Evolutionary conservation across 2,113 vertebrate genomes (phyloP).

Genomic region (Myrmecophaga tridactyla): DNA sequence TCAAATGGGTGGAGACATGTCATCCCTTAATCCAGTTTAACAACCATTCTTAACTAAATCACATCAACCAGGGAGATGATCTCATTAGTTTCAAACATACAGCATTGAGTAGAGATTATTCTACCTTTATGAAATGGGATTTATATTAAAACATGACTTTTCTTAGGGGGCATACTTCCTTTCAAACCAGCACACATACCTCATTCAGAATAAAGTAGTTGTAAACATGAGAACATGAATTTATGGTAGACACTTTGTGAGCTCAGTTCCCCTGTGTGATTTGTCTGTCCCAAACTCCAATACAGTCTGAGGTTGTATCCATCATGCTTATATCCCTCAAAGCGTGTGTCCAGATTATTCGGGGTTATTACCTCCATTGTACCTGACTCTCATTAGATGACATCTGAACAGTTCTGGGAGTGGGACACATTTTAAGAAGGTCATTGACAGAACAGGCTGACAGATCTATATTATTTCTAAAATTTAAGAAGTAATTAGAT

Average conservation of each 20-base stretch:
- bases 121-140: too few relatives aligned
- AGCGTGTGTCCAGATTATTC: background rate
- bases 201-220: background rate
- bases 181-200: too few relatives aligned
- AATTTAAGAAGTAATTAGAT: background rate
- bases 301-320: background rate
- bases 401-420: background rate
- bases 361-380: background rate
- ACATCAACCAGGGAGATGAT: too few relatives aligned
- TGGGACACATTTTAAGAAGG: background rate
- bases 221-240: background rate
- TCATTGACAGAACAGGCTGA: background rate
- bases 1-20: too few relatives aligned
- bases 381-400: background rate
- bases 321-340: background rate
- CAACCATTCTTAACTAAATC: too few relatives aligned
- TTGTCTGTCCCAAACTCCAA: background rate
- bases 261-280: background rate
- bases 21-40: too few relatives aligned
- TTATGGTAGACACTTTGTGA: background rate
- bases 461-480: background rate
- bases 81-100: too few relatives aligned
- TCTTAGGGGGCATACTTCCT: too few relatives aligned
- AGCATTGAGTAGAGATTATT: too few relatives aligned
- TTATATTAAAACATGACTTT: too few relatives aligned